phyloP scores from a whole-genome alignment of 1,140 invertebrate genomes.

The Drosophila nasuta region DNA sequence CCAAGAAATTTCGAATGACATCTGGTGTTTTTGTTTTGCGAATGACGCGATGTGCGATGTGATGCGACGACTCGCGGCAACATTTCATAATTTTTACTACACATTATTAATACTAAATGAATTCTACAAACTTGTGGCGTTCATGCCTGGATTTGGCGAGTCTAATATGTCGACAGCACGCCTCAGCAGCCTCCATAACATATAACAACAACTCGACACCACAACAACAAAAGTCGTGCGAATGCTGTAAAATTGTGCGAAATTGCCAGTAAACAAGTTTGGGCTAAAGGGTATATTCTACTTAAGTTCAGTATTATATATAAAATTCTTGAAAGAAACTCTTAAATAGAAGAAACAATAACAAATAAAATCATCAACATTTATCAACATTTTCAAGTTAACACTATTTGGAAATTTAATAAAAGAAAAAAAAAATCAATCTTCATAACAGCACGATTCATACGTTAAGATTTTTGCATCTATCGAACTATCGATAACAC shows the following conservation, averaged over 20 bases:
- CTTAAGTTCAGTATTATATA: not conserved
- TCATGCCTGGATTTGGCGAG: not conserved
- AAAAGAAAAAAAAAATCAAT: too few relatives aligned
- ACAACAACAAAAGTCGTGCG: constrained; percentile 59
- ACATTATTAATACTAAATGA: constrained; percentile 5
- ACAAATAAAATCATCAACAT: not conserved
- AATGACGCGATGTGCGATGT: constrained; percentile 9
- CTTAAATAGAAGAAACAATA: too few relatives aligned
- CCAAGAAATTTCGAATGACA: constrained; percentile 56
- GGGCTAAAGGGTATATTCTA: not conserved
- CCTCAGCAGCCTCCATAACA: not conserved
- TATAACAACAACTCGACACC: constrained; percentile 5
- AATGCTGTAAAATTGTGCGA: constrained; percentile 57
- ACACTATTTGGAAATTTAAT: too few relatives aligned
- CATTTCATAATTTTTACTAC: constrained; percentile 63
- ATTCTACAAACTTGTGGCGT: not conserved
- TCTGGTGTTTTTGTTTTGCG: constrained; percentile 26
- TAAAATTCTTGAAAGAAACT: not conserved
- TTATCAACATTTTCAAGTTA: too few relatives aligned
- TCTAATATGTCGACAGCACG: constrained; percentile 8
- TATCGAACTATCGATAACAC: constrained; percentile 2
- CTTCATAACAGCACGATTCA: too few relatives aligned
- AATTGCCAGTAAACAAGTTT: constrained; percentile 3
- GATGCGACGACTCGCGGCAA: constrained; percentile 31
- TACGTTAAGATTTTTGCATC: too few relatives aligned